Evolutionary conservation across 2,113 vertebrate species (phyloP), one percentile per base, ranked within the genome.

Genomic region (Oreochromis tanganicae): DNA sequence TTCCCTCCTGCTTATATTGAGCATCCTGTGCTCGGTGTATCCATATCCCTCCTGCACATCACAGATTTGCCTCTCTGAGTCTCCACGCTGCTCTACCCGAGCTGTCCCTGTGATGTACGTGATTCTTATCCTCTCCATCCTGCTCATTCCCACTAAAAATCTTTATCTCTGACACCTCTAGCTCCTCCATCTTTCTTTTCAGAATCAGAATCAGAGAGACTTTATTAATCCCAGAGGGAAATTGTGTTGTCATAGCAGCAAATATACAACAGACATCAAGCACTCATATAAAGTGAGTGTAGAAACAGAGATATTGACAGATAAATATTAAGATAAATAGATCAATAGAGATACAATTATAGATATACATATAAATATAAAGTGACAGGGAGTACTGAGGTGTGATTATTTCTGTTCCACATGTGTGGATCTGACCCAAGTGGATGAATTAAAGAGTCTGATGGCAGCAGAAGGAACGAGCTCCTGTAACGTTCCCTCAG

Each of bases 161-260:
- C 24, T 29, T 59, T 2, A 59, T 27, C 56, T 59, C 56, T 9
- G 56, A 8, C 13, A 59, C 7, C 13, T 59, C 1, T 5, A 9
- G 56, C 56, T 59, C 46, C 4, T 6, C 56, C 24, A 16, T 8
- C 24, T 1, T 27, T 29, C 56, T 1, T 59, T 59, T 12, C 1
- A 55, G 52, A 54, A 54, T 0, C 52, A 6, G 19, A 54, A 9
- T 54, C 50, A 54, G 52, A 54, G 19, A 54, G 5, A 54, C 9
- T 0, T n/a, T 48, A 0, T 52, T 52, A 52, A 10, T 52, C 7
- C 48, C 0, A 52, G 48, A 52, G 0, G 17, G 48, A 52, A 19
- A 5, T 52, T 52, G 48, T 0, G 50, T n/a, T 1, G 50, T 10
- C 19, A n/a, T n/a, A 54, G 19, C 50, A 54, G 19, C 50, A n/a